Conservation (phyloP, 2,888 invertebrate species). For the Melolontha melolontha region DNA sequence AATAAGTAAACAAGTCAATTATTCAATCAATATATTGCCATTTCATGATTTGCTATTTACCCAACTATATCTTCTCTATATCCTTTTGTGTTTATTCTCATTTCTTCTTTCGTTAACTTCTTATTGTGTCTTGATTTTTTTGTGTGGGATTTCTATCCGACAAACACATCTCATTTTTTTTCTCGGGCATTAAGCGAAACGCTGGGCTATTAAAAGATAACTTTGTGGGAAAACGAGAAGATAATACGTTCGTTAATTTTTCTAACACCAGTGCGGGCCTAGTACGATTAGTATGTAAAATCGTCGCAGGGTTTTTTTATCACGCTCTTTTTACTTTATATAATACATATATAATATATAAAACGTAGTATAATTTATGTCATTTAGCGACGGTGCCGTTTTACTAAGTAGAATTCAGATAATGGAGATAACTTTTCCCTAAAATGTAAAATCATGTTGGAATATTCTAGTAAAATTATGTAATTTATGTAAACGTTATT, state of each 20-base stretch:
- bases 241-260: slow-evolving; percentile 36
- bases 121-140: slow-evolving; percentile 1
- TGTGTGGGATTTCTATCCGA: slow-evolving; percentile 4
- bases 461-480: not conserved
- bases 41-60: no score
- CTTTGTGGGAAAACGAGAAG: slow-evolving; percentile 31
- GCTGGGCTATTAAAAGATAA: slow-evolving; percentile 35
- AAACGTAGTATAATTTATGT: slow-evolving; percentile 10
- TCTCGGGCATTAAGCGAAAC: slow-evolving; percentile 27
- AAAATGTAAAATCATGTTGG: no score
- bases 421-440: slow-evolving; percentile 2
- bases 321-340: slow-evolving; percentile 5
- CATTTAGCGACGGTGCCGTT: slow-evolving; percentile 3
- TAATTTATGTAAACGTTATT: slow-evolving; percentile 5
- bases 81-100: no score
- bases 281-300: slow-evolving; percentile 32
- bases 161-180: slow-evolving; percentile 29
- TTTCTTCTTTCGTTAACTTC: no score
- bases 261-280: slow-evolving; percentile 29
- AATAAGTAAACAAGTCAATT: no score
- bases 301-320: slow-evolving; percentile 22
- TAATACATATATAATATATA: slow-evolving; percentile 7
- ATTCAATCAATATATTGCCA: no score
- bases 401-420: slow-evolving; percentile 16
- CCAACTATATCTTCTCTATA: no score